Conservation (phyloP, 2,797 vertebrate genomes). For the Smutsia gigantea region DNA sequence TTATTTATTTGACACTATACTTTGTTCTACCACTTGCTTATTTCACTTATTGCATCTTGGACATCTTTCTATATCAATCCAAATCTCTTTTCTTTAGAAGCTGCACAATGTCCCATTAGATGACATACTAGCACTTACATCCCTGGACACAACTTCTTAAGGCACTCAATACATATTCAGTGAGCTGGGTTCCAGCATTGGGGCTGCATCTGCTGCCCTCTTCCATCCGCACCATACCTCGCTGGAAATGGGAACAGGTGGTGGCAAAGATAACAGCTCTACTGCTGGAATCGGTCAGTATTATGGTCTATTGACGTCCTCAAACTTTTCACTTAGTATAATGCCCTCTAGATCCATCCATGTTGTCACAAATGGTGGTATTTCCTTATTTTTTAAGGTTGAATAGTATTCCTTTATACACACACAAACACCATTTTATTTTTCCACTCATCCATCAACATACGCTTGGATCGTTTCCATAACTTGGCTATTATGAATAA, state of each 20-base stretch:
- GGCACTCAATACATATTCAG: too few relatives aligned
- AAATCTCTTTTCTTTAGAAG: not conserved
- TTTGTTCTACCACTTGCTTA: not conserved
- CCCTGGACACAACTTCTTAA: not conserved
- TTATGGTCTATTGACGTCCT: not conserved
- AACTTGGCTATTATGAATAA: not conserved
- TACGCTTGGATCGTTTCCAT: not conserved
- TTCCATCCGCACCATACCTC: rapidly evolving
- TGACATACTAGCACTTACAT: not conserved
- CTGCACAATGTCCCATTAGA: not conserved
- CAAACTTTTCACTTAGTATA: not conserved
- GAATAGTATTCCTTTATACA: not conserved
- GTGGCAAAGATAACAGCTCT: not conserved
- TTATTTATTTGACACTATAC: not conserved
- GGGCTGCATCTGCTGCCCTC: not conserved
- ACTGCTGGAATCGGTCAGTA: not conserved
- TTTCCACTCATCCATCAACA: not conserved
- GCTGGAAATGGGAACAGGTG: not conserved
- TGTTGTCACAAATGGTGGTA: not conserved
- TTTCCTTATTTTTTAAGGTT: not conserved
- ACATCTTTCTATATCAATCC: not conserved
- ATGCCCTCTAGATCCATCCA: not conserved
- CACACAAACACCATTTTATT: not conserved
- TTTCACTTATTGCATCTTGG: not conserved
- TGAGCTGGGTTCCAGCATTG: not conserved